These are phyloP conservation scores for Chymomyza procnemis DNA, from an alignment of 2,888 invertebrate genomes.

Conservation along the genomic window DNA sequence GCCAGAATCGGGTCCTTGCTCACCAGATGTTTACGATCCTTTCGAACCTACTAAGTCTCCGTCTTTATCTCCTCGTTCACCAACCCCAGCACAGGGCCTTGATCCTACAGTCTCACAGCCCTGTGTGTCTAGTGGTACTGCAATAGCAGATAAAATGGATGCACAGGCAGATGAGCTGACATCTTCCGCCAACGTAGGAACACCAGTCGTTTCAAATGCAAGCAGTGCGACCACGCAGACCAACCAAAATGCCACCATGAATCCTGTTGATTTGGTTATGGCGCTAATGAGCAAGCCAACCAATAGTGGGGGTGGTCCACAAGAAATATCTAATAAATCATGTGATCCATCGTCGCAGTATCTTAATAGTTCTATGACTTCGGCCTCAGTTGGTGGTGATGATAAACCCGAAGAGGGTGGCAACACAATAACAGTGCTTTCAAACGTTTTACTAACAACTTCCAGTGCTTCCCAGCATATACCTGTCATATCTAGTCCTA, in stretches of 20 bases:
- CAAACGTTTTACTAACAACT: constrained; percentile 73
- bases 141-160: constrained; percentile 35
- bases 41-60: constrained; percentile 92
- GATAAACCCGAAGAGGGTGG: constrained; percentile 65
- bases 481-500: constrained; percentile 76
- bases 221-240: constrained; percentile 79
- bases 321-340: constrained; percentile 66
- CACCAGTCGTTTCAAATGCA: constrained; percentile 48
- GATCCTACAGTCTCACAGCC: constrained; percentile 41
- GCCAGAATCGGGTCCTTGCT: constrained; percentile 84
- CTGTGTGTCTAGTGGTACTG: not conserved
- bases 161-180: constrained; percentile 33
- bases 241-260: constrained; percentile 78
- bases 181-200: constrained; percentile 17
- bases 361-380: constrained; percentile 46
- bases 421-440: constrained; percentile 73
- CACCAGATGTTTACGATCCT: constrained; percentile 93
- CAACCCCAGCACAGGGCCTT: constrained; percentile 64
- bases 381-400: constrained; percentile 38
- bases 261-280: constrained; percentile 82
- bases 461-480: constrained; percentile 71
- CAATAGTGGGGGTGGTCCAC: constrained; percentile 39
- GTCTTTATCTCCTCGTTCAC: constrained; percentile 77
- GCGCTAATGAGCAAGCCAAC: constrained; percentile 80
- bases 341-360: constrained; percentile 70